Percentiles rank a stretch among this genome's conserved stretches.
Evolutionary conservation across 2,797 vertebrate genomes (phyloP).

Genomic region (Acrocephalus scirpaceus): DNA sequence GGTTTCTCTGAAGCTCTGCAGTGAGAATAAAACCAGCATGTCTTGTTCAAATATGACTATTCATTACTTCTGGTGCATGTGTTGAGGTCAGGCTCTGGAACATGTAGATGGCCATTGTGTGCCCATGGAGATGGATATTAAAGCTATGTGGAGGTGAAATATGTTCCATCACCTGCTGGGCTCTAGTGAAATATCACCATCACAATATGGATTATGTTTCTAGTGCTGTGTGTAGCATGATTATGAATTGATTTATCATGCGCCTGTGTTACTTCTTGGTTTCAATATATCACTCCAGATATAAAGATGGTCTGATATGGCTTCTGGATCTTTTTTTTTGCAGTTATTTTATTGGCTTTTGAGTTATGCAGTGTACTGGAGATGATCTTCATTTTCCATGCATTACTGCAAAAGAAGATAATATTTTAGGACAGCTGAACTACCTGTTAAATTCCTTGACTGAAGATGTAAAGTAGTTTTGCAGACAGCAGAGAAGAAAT

Average conservation of each 20-base stretch:
- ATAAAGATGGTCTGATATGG: neutral
- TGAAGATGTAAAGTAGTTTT: neutral
- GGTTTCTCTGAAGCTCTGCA: neutral
- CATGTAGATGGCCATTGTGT: neutral
- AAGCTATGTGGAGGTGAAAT: neutral
- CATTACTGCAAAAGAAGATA: neutral
- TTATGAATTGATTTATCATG: neutral
- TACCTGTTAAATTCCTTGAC: neutral
- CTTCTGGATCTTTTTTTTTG: neutral
- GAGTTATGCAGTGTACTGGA: neutral
- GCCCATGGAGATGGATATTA: neutral
- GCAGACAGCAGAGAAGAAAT: neutral
- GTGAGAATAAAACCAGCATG: neutral
- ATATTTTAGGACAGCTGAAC: neutral
- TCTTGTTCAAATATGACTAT: neutral
- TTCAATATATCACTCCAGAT: neutral
- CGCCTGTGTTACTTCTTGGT: neutral
- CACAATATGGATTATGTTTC: neutral
- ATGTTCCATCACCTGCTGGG: neutral
- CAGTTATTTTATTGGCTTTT: neutral
- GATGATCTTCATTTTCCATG: neutral
- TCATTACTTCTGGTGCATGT: accelerated
- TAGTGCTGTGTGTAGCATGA: neutral
- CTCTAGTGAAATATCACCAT: neutral
- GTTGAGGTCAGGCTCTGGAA: neutral